Evolutionary conservation across 2,888 invertebrate species (phyloP).

Genomic region (Dicycla oo): DNA sequence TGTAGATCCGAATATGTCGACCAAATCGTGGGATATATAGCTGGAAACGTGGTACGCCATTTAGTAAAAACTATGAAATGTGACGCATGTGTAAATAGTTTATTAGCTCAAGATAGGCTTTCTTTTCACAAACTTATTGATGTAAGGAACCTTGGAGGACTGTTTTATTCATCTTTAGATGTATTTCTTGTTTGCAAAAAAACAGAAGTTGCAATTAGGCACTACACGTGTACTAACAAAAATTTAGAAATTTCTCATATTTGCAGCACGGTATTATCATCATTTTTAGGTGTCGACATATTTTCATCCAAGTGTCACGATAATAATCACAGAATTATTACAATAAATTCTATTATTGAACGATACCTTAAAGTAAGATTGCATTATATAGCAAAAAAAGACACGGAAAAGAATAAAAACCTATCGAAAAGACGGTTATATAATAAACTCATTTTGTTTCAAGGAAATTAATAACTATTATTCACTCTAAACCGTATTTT

Average conservation of each 20-base stretch:
- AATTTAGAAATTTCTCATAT: neutral
- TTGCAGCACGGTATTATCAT: neutral
- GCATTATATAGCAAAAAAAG: conserved; percentile 13
- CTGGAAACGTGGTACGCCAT: neutral
- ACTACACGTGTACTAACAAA: neutral
- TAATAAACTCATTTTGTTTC: conserved; percentile 12
- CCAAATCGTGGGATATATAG: neutral
- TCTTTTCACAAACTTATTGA: conserved; percentile 6
- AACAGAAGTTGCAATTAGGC: conserved; percentile 2
- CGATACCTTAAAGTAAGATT: neutral
- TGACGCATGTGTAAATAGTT: conserved; percentile 9
- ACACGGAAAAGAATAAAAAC: conserved; percentile 1
- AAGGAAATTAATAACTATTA: neutral
- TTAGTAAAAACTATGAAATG: conserved; percentile 2
- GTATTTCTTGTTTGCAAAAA: conserved; percentile 11
- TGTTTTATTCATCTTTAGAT: conserved; percentile 7
- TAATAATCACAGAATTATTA: conserved; percentile 4
- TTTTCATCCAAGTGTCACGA: too few relatives aligned
- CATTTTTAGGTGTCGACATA: too few relatives aligned
- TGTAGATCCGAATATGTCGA: neutral
- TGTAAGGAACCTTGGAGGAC: neutral
- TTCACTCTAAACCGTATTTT: too few relatives aligned
- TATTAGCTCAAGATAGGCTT: conserved; percentile 3
- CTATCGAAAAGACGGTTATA: conserved; percentile 4
- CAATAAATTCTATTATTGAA: conserved; percentile 2